Evolutionary conservation across 2,888 invertebrate genomes (phyloP).

Genomic region (Argyresthia goedartella): DNA sequence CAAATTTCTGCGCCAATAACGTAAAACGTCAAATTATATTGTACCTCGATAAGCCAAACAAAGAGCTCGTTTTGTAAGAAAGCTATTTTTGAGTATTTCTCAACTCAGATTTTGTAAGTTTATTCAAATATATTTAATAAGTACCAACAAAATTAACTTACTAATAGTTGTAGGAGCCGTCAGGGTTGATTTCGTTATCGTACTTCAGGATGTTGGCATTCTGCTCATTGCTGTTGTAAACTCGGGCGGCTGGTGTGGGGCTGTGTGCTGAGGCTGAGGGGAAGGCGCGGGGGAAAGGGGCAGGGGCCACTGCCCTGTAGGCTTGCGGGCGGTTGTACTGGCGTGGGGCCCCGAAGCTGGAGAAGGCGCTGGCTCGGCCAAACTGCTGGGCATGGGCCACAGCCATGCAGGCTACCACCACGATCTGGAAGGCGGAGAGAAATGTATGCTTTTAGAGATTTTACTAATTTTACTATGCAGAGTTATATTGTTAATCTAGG

Average conservation of each 20-base stretch:
- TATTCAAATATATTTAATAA: no score
- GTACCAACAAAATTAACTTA: slow-evolving; percentile 28
- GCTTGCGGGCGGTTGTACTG: background rate
- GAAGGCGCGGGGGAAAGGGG: background rate
- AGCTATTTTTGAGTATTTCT: no score
- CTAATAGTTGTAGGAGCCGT: slow-evolving; percentile 68
- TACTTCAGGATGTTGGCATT: slow-evolving; percentile 37
- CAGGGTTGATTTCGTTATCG: slow-evolving; percentile 56
- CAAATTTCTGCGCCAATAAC: no score
- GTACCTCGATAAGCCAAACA: no score
- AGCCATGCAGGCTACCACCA: slow-evolving; percentile 9
- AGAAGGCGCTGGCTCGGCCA: slow-evolving; percentile 9
- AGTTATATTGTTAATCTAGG: no score
- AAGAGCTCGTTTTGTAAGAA: no score
- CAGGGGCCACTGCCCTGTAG: background rate
- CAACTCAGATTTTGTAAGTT: no score
- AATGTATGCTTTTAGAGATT: no score
- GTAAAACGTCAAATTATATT: no score
- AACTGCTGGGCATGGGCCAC: slow-evolving; percentile 4
- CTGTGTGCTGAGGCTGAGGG: background rate
- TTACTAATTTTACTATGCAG: no score
- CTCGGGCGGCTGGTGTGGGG: slow-evolving; percentile 11
- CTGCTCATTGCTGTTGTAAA: slow-evolving; percentile 19
- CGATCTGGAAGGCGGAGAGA: slow-evolving; percentile 3
- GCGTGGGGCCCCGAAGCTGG: slow-evolving; percentile 7